Conservation (phyloP, 2,113 vertebrate species). For the Cyanoliseus patagonus region DNA sequence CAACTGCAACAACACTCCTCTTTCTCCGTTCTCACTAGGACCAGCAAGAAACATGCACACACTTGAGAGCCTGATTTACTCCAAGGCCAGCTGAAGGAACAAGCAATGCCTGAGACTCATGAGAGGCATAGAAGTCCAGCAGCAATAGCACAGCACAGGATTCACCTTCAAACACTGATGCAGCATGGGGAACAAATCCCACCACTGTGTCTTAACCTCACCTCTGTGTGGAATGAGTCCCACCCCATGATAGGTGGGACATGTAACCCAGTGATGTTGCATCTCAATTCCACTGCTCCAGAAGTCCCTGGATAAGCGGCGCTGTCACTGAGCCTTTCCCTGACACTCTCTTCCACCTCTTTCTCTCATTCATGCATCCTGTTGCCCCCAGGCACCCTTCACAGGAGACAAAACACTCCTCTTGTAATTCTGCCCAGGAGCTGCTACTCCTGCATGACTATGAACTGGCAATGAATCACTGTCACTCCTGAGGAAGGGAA, state of each 20-base stretch:
- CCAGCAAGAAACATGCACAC: not conserved
- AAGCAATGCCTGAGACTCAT: fast-evolving
- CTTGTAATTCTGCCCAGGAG: not conserved
- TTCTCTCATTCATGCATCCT: not conserved
- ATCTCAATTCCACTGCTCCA: fast-evolving
- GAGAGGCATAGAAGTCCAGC: not conserved
- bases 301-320: not conserved
- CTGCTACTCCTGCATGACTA: not conserved
- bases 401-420: not conserved
- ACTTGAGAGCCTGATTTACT: not conserved
- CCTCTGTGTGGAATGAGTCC: fast-evolving
- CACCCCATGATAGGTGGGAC: not conserved
- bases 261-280: not conserved
- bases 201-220: fast-evolving
- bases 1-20: not conserved
- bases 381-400: not conserved
- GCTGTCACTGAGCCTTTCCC: not conserved
- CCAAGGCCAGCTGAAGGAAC: not conserved
- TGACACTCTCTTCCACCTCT: not conserved
- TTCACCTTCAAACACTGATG: fast-evolving
- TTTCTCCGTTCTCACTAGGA: not conserved
- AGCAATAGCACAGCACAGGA: not conserved
- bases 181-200: fast-evolving
- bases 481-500: not conserved
- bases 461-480: not conserved